Evolutionary conservation across 2,888 invertebrate genomes (phyloP), one percentile per base, ranked within the genome.

Genomic region (Caenorhabditis wallacei): DNA sequence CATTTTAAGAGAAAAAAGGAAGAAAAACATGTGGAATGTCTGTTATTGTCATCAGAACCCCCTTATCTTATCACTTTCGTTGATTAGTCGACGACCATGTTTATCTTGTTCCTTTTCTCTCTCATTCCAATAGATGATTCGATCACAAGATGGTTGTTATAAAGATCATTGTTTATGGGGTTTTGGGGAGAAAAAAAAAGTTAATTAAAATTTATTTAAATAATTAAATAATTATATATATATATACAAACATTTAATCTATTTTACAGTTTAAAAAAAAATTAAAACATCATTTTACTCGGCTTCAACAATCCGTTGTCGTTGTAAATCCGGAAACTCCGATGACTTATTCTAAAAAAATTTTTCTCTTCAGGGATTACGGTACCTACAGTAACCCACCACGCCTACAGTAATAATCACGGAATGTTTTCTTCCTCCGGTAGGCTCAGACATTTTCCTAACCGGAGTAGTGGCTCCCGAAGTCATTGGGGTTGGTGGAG

Each of bases 401-500:
- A 56, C 56, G 5, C 56, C 56, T 2, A 56, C 56, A 56, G 56
- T 26, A 18, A 56, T 56, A n/a, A 56, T 26, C 16, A 56, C 56
- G 16, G 56, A 56, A 35, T 56, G 56, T 35, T 56, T 56, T 13
- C 56, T 24, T 30, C 8, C 4, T 30, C 8, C 4, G 5, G 13
- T 2, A 56, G 30, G 30, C 35, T 64, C 48, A 2, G 46, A 64
- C 11, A 48, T 22, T 26, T 64, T 64, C 30, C 48, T 43, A 4
- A 26, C 37, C 3, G 76, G 66, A 4, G 78, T 61, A 7, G 30
- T 43, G 2, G 61, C 10, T 63, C 63, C 78, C 46, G 69, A 75
- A 0, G 35, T 26, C 2, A 24, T 43, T 13, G 46, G 35, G 16
- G 75, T 59, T 18, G 66, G 56, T 1, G 66, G 66, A 1, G 11